These are phyloP conservation scores for Morinoia aosen DNA, from an alignment of 2,888 invertebrate genomes.

Conservation along the genomic window DNA sequence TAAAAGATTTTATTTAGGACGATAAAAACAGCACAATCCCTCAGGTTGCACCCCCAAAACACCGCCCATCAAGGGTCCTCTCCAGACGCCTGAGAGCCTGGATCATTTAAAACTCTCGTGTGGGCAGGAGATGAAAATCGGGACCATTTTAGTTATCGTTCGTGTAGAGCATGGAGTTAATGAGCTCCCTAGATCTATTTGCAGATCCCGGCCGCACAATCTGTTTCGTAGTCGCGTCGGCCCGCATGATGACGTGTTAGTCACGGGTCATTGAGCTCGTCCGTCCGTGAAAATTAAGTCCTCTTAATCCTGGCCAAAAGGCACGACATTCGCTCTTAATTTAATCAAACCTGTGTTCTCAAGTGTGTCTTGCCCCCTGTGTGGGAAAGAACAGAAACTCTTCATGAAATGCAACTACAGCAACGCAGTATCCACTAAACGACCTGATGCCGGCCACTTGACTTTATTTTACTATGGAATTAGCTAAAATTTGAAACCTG, in stretches of 20 bases:
- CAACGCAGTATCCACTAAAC: not conserved
- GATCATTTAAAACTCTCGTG: constrained; percentile 20
- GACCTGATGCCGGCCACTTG: not conserved
- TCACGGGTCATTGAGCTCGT: not conserved
- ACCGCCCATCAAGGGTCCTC: no score
- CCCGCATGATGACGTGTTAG: constrained; percentile 19
- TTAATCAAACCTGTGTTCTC: not conserved
- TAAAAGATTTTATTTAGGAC: no score
- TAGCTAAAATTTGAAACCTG: not conserved
- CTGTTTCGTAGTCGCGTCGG: constrained; percentile 9
- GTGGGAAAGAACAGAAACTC: not conserved
- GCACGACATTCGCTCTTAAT: constrained; percentile 12
- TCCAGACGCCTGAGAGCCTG: not conserved
- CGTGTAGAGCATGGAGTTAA: constrained; percentile 48
- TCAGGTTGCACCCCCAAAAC: no score
- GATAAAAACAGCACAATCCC: no score
- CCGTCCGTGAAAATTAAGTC: constrained; percentile 15
- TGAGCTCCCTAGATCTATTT: constrained; percentile 46
- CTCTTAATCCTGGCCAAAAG: not conserved
- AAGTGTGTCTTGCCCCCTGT: not conserved
- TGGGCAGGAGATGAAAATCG: constrained; percentile 39
- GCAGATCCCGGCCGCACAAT: constrained; percentile 16
- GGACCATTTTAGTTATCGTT: constrained; percentile 47
- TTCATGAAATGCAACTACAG: not conserved
- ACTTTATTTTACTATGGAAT: not conserved